Conservation (phyloP, 1,140 invertebrate genomes). For the Liolophura sinensis region DNA sequence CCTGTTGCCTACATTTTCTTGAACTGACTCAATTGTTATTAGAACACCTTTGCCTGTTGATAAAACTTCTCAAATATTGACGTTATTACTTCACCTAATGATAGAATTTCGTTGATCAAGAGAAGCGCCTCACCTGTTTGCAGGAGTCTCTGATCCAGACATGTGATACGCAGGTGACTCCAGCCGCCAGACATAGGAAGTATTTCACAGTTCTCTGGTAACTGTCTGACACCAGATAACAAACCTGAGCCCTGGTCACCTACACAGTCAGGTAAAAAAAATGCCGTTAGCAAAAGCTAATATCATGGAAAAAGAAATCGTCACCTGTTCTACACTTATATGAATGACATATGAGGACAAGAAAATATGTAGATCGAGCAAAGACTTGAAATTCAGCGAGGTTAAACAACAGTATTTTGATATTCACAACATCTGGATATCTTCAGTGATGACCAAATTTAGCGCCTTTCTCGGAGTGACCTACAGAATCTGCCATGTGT, state of each 20-base stretch:
- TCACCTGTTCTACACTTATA: not conserved
- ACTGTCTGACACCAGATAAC: conserved; percentile 49
- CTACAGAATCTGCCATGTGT: no score
- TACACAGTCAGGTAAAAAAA: conserved; percentile 3
- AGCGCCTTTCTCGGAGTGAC: no score
- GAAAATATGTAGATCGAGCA: not conserved
- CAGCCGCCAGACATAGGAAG: conserved; percentile 55
- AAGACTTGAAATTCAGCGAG: not conserved
- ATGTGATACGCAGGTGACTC: conserved; percentile 55
- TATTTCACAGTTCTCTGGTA: conserved; percentile 58
- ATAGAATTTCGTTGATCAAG: no score
- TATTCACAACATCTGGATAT: not conserved
- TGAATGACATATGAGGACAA: not conserved
- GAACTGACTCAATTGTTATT: not conserved
- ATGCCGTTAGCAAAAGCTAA: not conserved
- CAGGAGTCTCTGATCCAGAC: conserved; percentile 55
- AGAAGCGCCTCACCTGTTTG: conserved; percentile 29
- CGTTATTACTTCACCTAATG: not conserved
- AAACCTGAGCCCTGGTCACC: conserved; percentile 15
- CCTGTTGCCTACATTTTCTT: not conserved
- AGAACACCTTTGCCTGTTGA: no score
- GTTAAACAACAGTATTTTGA: not conserved
- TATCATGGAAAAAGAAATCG: not conserved
- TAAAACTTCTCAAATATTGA: not conserved
- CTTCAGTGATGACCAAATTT: no score